phyloP scores from a whole-genome alignment of 2,113 vertebrate genomes.

The Melanerpes formicivorus region DNA sequence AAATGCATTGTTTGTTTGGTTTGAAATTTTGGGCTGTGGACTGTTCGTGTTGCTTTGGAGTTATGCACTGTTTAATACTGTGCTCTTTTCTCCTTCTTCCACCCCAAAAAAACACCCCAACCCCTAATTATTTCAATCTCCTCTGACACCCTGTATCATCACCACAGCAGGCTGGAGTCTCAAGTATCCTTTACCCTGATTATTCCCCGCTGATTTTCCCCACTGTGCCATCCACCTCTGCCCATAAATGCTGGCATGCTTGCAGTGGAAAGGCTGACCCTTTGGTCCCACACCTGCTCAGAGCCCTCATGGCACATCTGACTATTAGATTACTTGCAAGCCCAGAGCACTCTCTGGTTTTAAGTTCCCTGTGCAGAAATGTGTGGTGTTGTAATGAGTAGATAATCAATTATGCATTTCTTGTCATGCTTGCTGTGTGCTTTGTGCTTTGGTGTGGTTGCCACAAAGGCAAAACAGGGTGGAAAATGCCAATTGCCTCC shows the following conservation, averaged over 20 bases:
- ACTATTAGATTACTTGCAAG: constrained; percentile 6
- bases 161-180: neutral
- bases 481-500: neutral
- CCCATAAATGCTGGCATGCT: neutral
- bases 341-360: neutral
- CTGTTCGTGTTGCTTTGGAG: neutral
- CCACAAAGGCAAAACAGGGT: neutral
- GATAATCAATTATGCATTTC: constrained; percentile 49
- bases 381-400: neutral
- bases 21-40: neutral
- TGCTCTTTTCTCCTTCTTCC: neutral
- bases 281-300: constrained; percentile 38
- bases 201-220: neutral
- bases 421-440: neutral
- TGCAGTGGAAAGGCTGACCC: neutral
- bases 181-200: neutral
- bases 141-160: neutral
- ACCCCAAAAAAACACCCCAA: neutral
- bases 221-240: neutral
- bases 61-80: neutral
- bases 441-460: neutral
- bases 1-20: neutral
- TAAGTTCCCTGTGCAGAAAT: neutral
- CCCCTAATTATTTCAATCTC: neutral
- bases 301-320: neutral